Evolutionary conservation across 2,797 vertebrate genomes (phyloP).

Genomic region (Iguana delicatissima): DNA sequence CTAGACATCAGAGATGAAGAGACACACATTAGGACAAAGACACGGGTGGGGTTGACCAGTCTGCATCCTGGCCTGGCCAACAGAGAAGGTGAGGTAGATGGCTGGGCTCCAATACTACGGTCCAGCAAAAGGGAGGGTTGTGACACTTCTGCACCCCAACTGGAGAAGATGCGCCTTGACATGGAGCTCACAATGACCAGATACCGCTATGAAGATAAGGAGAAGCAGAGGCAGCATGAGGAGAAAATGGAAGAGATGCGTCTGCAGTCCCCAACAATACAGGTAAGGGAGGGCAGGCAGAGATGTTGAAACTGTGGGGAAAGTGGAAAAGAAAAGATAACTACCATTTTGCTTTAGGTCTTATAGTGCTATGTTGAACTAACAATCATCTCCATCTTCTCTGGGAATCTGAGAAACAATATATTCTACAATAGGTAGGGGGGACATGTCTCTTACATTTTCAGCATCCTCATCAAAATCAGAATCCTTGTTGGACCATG

Average conservation of each 20-base stretch:
- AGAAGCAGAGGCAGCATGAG: conserved; percentile 68
- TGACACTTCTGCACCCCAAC: conserved; percentile 36
- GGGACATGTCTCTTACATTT: background rate
- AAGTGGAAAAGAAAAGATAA: background rate
- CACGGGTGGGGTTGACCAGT: background rate
- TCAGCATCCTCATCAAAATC: background rate
- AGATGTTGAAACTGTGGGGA: background rate
- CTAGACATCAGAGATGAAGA: conserved; percentile 19
- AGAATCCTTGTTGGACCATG: background rate
- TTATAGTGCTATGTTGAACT: background rate
- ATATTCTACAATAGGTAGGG: background rate
- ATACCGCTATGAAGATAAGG: conserved; percentile 64
- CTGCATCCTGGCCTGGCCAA: background rate
- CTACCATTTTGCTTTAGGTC: background rate
- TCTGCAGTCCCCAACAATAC: conserved; percentile 31
- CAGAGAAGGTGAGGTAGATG: conserved; percentile 10
- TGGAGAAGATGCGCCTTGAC: conserved; percentile 71
- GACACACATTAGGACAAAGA: background rate
- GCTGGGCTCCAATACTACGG: background rate
- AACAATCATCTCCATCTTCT: background rate
- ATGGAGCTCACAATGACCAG: conserved; percentile 64
- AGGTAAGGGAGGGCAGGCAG: background rate
- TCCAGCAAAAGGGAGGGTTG: background rate
- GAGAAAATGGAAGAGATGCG: conserved; percentile 64
- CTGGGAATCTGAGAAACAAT: background rate